These are phyloP conservation scores for Propsilocerus akamusi DNA, from an alignment of 1,140 invertebrate species.

Conservation along the genomic window DNA sequence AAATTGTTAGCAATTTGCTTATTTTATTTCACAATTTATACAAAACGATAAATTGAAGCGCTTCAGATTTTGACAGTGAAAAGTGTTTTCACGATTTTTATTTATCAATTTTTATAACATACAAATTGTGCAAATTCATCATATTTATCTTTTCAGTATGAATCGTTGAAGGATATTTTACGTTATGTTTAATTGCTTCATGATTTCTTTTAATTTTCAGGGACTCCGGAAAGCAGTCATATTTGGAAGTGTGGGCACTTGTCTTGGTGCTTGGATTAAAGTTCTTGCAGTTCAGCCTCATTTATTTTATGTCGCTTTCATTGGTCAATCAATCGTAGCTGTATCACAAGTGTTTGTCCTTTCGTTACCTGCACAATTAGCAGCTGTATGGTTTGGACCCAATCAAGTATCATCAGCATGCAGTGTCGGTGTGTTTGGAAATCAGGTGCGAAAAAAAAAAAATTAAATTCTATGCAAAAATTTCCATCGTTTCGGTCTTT, in stretches of 20 bases:
- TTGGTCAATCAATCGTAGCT: constrained; percentile 78
- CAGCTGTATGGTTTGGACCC: constrained; percentile 94
- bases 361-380: constrained; percentile 79
- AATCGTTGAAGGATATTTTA: no score
- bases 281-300: constrained; percentile 59
- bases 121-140: constrained; percentile 6
- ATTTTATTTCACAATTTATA: no score
- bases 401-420: constrained; percentile 91
- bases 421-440: constrained; percentile 95
- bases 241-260: constrained; percentile 73
- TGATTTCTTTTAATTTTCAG: no score
- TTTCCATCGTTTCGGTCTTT: no score
- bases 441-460: no score
- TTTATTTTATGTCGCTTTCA: constrained; percentile 69
- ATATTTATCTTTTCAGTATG: background rate
- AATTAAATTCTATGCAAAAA: no score
- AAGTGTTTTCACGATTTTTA: no score
- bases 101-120: no score
- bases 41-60: no score
- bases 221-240: constrained; percentile 71
- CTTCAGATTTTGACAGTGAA: no score
- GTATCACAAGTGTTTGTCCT: constrained; percentile 75
- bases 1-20: no score
- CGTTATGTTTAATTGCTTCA: no score
- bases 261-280: constrained; percentile 86